Percentiles rank a stretch among this genome's conserved stretches.
These are phyloP conservation scores for Lutjanus argentimaculatus DNA, from an alignment of 2,797 vertebrate genomes.

Conservation along the genomic window DNA sequence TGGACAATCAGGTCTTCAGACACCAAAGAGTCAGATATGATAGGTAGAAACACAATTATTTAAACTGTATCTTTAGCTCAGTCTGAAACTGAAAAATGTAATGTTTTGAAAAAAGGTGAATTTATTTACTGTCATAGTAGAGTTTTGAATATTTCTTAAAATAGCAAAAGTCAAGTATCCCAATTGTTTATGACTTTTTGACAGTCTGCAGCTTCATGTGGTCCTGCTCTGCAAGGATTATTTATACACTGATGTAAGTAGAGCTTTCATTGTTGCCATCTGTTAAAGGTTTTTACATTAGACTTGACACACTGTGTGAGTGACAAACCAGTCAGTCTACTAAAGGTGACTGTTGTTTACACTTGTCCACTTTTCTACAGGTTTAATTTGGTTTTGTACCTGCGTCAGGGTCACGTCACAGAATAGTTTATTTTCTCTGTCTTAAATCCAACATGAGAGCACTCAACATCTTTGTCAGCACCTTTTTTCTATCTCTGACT, in stretches of 20 bases:
- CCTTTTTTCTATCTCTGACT: constrained; percentile 50
- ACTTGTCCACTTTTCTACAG: constrained; percentile 60
- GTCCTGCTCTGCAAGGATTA: constrained; percentile 28
- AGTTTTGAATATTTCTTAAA: constrained; percentile 32
- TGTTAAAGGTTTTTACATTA: constrained; percentile 27
- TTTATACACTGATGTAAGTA: constrained; percentile 35
- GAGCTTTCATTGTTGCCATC: constrained; percentile 40
- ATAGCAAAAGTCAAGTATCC: constrained; percentile 35
- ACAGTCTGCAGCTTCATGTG: constrained; percentile 47
- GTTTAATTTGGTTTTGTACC: constrained; percentile 35
- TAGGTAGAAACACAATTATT: constrained; percentile 30
- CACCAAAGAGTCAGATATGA: constrained; percentile 72
- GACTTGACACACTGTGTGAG: constrained; percentile 23
- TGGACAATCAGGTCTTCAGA: constrained; percentile 69
- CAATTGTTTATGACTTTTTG: constrained; percentile 24
- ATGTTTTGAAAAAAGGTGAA: constrained; percentile 16
- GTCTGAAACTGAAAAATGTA: constrained; percentile 24
- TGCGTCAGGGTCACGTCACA: constrained; percentile 2
- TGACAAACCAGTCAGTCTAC: neutral
- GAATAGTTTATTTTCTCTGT: constrained; percentile 7
- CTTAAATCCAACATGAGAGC: constrained; percentile 25
- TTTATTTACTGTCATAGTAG: constrained; percentile 17
- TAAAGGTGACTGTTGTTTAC: constrained; percentile 41
- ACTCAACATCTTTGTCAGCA: constrained; percentile 27
- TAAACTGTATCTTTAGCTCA: constrained; percentile 42